A percentile compares a stretch with the other conserved stretches of the same genome.
phyloP scores from a whole-genome alignment of 1,140 invertebrate genomes.

The Drosophila sulfurigaster region DNA sequence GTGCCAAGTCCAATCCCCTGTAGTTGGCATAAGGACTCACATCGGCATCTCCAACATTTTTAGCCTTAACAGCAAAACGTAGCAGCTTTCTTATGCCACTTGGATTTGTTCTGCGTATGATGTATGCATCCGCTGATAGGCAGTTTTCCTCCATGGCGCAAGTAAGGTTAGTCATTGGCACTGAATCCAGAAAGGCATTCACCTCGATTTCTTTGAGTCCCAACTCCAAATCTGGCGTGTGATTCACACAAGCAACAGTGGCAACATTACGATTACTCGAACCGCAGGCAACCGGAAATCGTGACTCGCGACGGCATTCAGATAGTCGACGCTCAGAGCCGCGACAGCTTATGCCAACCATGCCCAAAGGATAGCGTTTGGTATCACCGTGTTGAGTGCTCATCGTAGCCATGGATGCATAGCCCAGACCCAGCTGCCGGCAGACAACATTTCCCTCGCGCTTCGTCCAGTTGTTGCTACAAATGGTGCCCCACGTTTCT shows the following conservation, averaged over 20 bases:
- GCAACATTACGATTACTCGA: constrained; percentile 88
- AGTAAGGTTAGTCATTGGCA: constrained; percentile 92
- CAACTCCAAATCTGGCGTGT: constrained; percentile 93
- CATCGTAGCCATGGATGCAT: constrained; percentile 88
- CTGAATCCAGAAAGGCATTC: constrained; percentile 95
- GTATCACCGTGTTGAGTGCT: constrained; percentile 89
- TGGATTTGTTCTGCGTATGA: constrained; percentile 86
- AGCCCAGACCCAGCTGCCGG: constrained; percentile 90
- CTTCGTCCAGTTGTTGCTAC: constrained; percentile 94
- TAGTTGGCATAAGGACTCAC: constrained; percentile 95
- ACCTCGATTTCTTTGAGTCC: constrained; percentile 91
- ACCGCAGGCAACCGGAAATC: constrained; percentile 83
- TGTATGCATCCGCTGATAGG: constrained; percentile 92
- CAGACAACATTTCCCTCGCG: constrained; percentile 94
- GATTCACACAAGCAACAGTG: constrained; percentile 89
- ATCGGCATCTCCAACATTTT: constrained; percentile 95
- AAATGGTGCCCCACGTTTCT: constrained; percentile 92
- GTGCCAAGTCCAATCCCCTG: constrained; percentile 97
- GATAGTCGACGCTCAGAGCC: constrained; percentile 90
- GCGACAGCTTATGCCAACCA: constrained; percentile 91
- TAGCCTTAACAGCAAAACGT: constrained; percentile 88
- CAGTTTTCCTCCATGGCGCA: constrained; percentile 99
- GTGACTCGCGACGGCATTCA: constrained; percentile 88
- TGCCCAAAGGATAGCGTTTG: constrained; percentile 86
- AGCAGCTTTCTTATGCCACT: constrained; percentile 61